Evolutionary conservation across 1,140 invertebrate genomes (phyloP).

Genomic region (Pseudomyrmex pallidus): DNA sequence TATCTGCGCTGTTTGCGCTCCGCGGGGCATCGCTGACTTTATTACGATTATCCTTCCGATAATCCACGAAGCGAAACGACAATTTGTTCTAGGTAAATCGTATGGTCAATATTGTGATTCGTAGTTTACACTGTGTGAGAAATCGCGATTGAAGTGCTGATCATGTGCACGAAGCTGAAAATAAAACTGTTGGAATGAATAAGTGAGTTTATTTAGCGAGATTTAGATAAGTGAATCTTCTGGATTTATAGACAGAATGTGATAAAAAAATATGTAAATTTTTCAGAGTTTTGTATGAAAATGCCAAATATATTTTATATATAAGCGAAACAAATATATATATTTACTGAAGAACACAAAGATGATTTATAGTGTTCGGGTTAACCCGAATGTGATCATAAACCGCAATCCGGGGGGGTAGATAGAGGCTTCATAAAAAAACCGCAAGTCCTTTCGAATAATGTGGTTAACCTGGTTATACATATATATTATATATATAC

Average conservation of each 20-base stretch:
- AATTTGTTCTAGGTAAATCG: conserved; percentile 8
- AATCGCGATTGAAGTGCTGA: conserved; percentile 4
- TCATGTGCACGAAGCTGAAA: neutral
- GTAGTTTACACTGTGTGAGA: conserved; percentile 20
- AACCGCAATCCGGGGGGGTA: conserved; percentile 67
- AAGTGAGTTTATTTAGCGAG: neutral
- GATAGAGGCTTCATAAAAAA: conserved; percentile 68
- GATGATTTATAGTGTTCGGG: conserved; percentile 52
- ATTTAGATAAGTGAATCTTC: neutral
- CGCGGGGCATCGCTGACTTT: conserved; percentile 36
- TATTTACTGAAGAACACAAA: neutral
- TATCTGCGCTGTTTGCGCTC: conserved; percentile 43
- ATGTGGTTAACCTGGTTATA: conserved; percentile 53
- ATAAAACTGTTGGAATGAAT: neutral
- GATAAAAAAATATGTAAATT: too few relatives aligned
- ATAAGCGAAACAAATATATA: neutral
- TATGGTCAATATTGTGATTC: conserved; percentile 45
- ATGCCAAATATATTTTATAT: too few relatives aligned
- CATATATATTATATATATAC: too few relatives aligned
- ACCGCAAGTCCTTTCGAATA: conserved; percentile 73
- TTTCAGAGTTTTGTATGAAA: too few relatives aligned
- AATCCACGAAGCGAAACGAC: conserved; percentile 24
- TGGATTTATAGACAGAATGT: too few relatives aligned
- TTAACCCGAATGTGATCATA: conserved; percentile 52
- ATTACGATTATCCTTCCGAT: conserved; percentile 51